These are phyloP conservation scores for Tachina grossa DNA, from an alignment of 2,888 invertebrate species.

Conservation along the genomic window DNA sequence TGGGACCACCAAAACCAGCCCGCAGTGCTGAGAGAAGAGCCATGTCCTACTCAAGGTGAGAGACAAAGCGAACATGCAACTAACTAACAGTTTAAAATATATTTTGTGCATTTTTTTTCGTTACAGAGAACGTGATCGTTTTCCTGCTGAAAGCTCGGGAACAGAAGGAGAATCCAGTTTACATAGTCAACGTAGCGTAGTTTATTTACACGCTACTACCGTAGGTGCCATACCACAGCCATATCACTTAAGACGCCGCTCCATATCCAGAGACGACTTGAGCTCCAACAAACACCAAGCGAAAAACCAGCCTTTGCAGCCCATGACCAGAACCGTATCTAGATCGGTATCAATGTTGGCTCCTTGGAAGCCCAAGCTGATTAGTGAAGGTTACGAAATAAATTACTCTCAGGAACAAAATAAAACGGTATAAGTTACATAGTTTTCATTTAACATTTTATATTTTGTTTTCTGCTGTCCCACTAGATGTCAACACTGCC, in stretches of 20 bases:
- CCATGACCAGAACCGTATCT: conserved; percentile 88
- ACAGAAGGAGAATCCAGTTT: conserved; percentile 91
- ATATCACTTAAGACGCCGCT: conserved; percentile 85
- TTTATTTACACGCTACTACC: conserved; percentile 93
- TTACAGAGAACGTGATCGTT: conserved; percentile 80
- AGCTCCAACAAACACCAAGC: conserved; percentile 84
- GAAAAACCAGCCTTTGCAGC: conserved; percentile 77
- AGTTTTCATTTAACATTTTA: neutral
- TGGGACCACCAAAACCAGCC: conserved; percentile 82
- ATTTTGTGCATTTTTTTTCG: neutral
- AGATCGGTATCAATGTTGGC: conserved; percentile 92
- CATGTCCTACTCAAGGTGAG: conserved; percentile 75
- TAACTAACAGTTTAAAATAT: neutral
- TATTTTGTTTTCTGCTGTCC: neutral
- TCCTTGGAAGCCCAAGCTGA: conserved; percentile 91
- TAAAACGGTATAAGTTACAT: conserved; percentile 76
- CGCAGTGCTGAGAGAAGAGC: conserved; percentile 79
- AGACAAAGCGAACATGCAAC: neutral
- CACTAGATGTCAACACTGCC: conserved; percentile 79
- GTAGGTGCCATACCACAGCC: conserved; percentile 94
- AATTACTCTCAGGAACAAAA: conserved; percentile 88
- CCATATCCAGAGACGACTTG: conserved; percentile 89
- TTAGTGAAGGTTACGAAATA: conserved; percentile 89
- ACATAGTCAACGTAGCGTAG: conserved; percentile 92
- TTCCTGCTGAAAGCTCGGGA: conserved; percentile 84